phyloP scores from a whole-genome alignment of 2,113 vertebrate species.

The Spilogale gracilis region DNA sequence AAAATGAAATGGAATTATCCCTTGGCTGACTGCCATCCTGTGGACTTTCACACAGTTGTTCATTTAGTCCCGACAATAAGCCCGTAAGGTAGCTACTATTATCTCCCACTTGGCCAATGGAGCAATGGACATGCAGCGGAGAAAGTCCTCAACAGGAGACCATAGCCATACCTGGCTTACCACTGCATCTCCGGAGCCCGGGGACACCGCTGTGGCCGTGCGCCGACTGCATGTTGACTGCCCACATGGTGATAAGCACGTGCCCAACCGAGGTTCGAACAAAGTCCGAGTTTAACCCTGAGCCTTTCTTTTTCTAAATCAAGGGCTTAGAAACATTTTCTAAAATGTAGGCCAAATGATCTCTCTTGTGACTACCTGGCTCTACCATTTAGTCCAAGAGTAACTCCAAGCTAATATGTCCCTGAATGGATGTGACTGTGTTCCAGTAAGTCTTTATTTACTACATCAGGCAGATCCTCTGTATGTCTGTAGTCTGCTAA shows the following conservation, averaged over 20 bases:
- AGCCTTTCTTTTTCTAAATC: conserved; percentile 32
- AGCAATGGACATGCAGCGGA: background rate
- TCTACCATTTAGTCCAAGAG: background rate
- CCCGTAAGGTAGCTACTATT: background rate
- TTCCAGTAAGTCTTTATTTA: conserved; percentile 53
- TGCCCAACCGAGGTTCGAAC: background rate
- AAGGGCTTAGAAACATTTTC: background rate
- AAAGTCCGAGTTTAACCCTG: conserved; percentile 33
- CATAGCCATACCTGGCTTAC: background rate
- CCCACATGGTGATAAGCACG: background rate
- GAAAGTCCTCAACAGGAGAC: background rate
- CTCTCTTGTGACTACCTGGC: background rate
- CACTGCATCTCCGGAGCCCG: background rate
- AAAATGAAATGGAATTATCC: background rate
- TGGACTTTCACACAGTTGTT: background rate
- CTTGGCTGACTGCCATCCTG: background rate
- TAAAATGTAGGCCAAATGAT: background rate
- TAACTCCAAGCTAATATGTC: background rate
- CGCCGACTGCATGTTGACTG: background rate
- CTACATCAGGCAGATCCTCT: conserved; percentile 17
- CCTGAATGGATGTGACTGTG: background rate
- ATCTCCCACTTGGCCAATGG: background rate
- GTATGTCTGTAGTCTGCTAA: background rate
- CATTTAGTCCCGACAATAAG: background rate
- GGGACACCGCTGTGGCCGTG: background rate